phyloP scores from a whole-genome alignment of 2,113 vertebrate species.

The Pagrus major region DNA sequence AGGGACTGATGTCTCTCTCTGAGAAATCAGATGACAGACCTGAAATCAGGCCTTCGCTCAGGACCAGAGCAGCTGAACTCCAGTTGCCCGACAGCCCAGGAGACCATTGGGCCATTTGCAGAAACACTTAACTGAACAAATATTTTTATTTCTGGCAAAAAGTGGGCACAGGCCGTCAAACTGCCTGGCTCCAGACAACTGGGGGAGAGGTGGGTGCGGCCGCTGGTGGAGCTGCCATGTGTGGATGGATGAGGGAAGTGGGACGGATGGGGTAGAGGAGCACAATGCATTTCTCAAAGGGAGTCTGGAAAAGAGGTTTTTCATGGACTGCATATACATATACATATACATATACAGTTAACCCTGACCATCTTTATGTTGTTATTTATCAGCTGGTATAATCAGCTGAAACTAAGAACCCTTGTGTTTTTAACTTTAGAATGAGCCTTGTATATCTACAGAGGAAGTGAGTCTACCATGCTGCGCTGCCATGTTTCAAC shows the following conservation, averaged over 20 bases:
- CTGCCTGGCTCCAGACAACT: slow-evolving; percentile 7
- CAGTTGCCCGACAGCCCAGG: slow-evolving; percentile 7
- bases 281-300: slow-evolving; percentile 16
- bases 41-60: slow-evolving; percentile 10
- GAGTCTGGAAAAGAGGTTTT: slow-evolving; percentile 29
- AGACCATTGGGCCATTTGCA: slow-evolving; percentile 43
- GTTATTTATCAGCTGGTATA: too few species aligned
- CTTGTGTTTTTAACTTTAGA: too few species aligned
- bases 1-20: slow-evolving; percentile 25
- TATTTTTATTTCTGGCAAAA: slow-evolving; percentile 54
- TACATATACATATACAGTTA: too few species aligned
- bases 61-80: slow-evolving; percentile 30
- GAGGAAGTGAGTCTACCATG: too few species aligned
- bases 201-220: slow-evolving; percentile 31
- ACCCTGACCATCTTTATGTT: neutral
- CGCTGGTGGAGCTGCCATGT: slow-evolving; percentile 32
- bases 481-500: too few species aligned
- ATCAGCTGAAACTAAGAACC: too few species aligned
- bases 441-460: too few species aligned
- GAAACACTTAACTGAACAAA: slow-evolving; percentile 61
- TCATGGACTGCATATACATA: neutral
- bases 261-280: neutral
- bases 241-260: slow-evolving; percentile 25
- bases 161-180: slow-evolving; percentile 26
- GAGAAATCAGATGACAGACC: slow-evolving; percentile 30